These are phyloP conservation scores for Siphamia tubifer DNA, from an alignment of 2,113 vertebrate genomes.

Conservation along the genomic window DNA sequence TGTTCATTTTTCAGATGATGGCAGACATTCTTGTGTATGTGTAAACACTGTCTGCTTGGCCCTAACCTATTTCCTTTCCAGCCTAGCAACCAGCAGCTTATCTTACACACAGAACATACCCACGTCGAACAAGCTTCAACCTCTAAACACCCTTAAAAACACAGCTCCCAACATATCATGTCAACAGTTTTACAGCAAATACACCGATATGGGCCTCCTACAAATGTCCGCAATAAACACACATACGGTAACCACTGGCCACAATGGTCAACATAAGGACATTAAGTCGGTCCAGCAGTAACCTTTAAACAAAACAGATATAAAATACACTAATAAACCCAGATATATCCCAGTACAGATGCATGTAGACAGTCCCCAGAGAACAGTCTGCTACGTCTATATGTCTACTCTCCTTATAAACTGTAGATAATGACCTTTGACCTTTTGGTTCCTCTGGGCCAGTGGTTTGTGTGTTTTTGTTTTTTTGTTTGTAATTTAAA, in stretches of 20 bases:
- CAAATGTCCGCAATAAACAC: not conserved
- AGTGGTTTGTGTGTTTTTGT: too few relatives aligned
- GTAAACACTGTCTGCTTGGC: not conserved
- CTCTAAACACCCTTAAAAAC: not conserved
- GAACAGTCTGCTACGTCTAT: too few relatives aligned
- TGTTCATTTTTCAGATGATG: slow-evolving; percentile 14
- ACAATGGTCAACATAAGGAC: not conserved
- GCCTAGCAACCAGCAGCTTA: slow-evolving; percentile 1
- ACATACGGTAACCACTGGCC: not conserved
- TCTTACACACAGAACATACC: not conserved
- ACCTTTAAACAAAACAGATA: not conserved
- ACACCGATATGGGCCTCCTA: not conserved
- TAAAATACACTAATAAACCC: not conserved
- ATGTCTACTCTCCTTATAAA: too few relatives aligned
- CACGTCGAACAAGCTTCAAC: not conserved
- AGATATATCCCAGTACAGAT: not conserved
- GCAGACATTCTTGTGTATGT: not conserved
- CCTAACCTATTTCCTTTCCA: not conserved
- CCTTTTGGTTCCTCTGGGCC: too few relatives aligned
- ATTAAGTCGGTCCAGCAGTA: not conserved
- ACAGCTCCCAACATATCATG: not conserved
- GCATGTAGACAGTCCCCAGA: not conserved
- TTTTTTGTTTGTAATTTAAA: too few relatives aligned
- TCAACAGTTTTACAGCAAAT: not conserved
- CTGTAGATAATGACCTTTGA: too few relatives aligned